These are phyloP conservation scores for Epizoanthus fatuus DNA, from an alignment of 92 coral and sea anemone genomes.

Conservation along the genomic window DNA sequence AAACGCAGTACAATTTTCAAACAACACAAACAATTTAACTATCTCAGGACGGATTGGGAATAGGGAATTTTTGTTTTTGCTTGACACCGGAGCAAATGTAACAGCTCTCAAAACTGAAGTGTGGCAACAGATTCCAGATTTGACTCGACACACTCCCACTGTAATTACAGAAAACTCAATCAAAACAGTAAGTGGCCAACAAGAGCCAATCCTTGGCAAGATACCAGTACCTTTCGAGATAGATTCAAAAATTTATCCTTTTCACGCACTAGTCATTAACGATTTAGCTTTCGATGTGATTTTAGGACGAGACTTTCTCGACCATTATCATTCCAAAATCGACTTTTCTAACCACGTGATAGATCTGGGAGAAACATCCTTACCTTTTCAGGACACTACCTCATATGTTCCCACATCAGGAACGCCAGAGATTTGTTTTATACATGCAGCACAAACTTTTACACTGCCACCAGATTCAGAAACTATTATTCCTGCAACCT, in stretches of 20 bases:
- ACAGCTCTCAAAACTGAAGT: conserved; percentile 49
- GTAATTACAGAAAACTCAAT: not conserved
- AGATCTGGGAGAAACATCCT: not conserved
- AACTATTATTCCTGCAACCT: conserved; percentile 23
- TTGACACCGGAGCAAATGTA: conserved; percentile 62
- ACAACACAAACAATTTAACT: not conserved
- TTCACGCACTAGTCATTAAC: conserved; percentile 40
- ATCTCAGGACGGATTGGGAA: not conserved
- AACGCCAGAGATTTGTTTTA: conserved; percentile 18
- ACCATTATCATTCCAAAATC: conserved; percentile 53
- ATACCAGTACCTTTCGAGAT: conserved; percentile 45
- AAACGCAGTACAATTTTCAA: not conserved
- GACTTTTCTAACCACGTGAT: conserved; percentile 36
- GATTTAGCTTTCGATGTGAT: conserved; percentile 67
- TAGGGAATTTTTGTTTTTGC: not conserved
- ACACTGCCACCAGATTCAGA: conserved; percentile 48
- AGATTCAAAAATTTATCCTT: conserved; percentile 45
- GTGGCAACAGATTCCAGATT: conserved; percentile 46
- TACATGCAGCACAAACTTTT: conserved; percentile 38
- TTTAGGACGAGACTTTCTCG: conserved; percentile 74
- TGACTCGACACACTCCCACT: conserved; percentile 4
- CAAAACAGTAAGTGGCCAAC: conserved; percentile 36
- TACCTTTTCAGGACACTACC: not conserved
- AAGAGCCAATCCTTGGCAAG: not conserved
- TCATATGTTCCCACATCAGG: not conserved